Evolutionary conservation across 2,888 invertebrate genomes (phyloP), one percentile per base, ranked within the genome.

Genomic region (Napeogenes inachia): DNA sequence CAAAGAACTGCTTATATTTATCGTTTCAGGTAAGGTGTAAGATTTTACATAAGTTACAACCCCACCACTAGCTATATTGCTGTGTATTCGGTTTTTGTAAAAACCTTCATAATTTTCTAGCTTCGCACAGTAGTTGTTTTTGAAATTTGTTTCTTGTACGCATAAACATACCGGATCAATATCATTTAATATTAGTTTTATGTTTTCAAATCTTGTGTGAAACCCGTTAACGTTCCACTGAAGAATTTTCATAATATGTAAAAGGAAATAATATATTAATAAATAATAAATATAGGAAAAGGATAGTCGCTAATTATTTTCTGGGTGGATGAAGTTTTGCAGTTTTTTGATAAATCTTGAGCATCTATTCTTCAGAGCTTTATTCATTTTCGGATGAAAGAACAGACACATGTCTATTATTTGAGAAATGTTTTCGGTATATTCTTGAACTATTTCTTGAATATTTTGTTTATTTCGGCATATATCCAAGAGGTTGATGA

Each of bases 401-500:
- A 42, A 32, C 12, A 56, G 53, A 45, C 33, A 61, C 61, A 61
- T 61, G 38, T 42, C 42, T 42, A 61, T 53, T n/a, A 61, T 30
- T 12, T 56, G 45, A 5, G 12, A 54, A 45, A 58, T 56, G 45
- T 62, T 62, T 45, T 58, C 55, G 8, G 62, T 62, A 45, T 62
- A 62, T 3, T 47, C 46, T 55, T 35, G 32, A 42, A 56, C 56
- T 56, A 56, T 13, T 47, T 62, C 62, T 42, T 56, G 61, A 38
- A 67, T 56, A 54, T 65, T 65, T 57, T 62, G 60, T 56, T 65
- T 65, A 8, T 65, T 62, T 47, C 55, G 56, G 6, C 54, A 33
- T 30, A 58, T 60, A 56, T 68, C 65, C 45, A 68, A 32, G 42
- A 65, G 58, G 55, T 63, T 68, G 45, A 68, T 68, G 45, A 65